These are phyloP conservation scores for Drusus annulatus DNA, from an alignment of 1,140 invertebrate species.

Conservation along the genomic window DNA sequence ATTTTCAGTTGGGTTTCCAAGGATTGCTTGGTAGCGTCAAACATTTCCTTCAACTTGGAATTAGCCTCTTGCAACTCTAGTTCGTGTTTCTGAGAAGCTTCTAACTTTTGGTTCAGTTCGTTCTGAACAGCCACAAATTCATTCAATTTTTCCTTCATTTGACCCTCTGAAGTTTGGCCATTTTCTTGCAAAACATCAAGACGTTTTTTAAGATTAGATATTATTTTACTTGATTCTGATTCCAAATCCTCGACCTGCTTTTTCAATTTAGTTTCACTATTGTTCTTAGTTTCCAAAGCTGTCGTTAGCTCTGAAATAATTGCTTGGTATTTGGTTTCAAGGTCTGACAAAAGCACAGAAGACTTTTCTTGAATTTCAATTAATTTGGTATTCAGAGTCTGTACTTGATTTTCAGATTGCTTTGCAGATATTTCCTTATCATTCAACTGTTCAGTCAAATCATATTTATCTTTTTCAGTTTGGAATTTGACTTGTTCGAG, in stretches of 20 bases:
- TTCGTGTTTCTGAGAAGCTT: constrained; percentile 68
- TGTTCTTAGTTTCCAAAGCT: constrained; percentile 63
- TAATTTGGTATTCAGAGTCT: constrained; percentile 48
- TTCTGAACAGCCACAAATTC: constrained; percentile 69
- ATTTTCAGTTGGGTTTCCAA: constrained; percentile 65
- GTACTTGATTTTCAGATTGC: constrained; percentile 54
- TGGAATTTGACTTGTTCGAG: constrained; percentile 47
- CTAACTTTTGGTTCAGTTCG: constrained; percentile 69
- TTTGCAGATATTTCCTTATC: constrained; percentile 51
- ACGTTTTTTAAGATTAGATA: constrained; percentile 67
- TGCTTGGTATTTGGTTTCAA: constrained; percentile 65
- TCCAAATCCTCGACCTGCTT: constrained; percentile 67
- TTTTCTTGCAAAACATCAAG: constrained; percentile 66
- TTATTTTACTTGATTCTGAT: constrained; percentile 64
- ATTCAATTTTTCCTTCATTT: constrained; percentile 69
- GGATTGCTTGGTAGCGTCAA: constrained; percentile 63
- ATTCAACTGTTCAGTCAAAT: constrained; percentile 50
- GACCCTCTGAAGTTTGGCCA: constrained; percentile 67
- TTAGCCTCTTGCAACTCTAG: constrained; percentile 67
- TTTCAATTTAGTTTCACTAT: constrained; percentile 38
- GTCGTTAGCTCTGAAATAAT: constrained; percentile 67
- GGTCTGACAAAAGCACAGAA: constrained; percentile 61
- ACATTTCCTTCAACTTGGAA: constrained; percentile 65
- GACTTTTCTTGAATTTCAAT: constrained; percentile 55
- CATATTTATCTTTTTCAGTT: constrained; percentile 48